These are phyloP conservation scores for Apostichopus leukothele DNA, from an alignment of 53 echinoderm and acorn worm genomes.

Conservation along the genomic window DNA sequence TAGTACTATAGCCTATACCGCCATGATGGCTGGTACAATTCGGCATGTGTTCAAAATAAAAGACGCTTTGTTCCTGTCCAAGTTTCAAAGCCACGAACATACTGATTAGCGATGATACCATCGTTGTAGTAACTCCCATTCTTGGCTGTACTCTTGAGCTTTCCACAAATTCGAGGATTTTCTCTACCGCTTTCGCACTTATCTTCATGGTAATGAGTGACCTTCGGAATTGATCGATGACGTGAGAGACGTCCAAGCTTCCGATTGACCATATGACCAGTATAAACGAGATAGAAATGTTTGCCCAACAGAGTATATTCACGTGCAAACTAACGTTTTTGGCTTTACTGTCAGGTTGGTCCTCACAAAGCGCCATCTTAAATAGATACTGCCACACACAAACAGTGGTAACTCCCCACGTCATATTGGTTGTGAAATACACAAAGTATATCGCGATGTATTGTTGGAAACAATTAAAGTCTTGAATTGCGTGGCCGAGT, in stretches of 20 bases:
- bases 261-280: slow-evolving; percentile 6
- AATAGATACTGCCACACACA: slow-evolving; percentile 12
- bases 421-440: not conserved
- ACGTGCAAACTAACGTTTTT: not conserved
- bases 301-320: not conserved
- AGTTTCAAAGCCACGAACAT: slow-evolving; percentile 23
- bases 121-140: not conserved
- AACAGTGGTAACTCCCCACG: not conserved
- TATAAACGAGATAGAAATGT: not conserved
- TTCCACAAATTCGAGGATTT: slow-evolving; percentile 7
- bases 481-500: slow-evolving; percentile 29
- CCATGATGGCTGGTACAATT: not conserved
- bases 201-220: not conserved
- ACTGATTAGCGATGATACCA: slow-evolving; percentile 3
- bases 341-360: not conserved
- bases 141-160: not conserved
- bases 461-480: slow-evolving; percentile 32
- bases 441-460: slow-evolving; percentile 11
- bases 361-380: not conserved
- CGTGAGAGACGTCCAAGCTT: slow-evolving; percentile 6
- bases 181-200: too few relatives aligned
- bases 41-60: not conserved
- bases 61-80: slow-evolving; percentile 15
- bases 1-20: not conserved
- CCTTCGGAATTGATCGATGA: not conserved